Evolutionary conservation across 2,113 vertebrate species (phyloP).

Genomic region (Neogale vison): DNA sequence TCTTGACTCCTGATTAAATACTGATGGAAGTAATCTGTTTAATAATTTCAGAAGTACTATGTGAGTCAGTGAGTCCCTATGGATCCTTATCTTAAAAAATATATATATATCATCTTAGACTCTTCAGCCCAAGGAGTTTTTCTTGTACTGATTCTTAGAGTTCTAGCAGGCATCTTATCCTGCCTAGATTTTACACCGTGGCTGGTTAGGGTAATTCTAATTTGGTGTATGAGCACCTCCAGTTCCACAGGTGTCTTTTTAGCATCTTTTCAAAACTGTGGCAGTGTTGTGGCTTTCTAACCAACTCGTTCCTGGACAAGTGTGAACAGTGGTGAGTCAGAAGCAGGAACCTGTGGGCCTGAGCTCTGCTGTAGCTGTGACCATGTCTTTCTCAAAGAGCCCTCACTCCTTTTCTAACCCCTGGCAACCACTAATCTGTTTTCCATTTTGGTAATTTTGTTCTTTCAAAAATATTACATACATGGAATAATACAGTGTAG

Average conservation of each 20-base stretch:
- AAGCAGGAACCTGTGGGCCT: slow-evolving; percentile 60
- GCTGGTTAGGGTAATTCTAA: slow-evolving; percentile 95
- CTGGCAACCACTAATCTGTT: neutral
- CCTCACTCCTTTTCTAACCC: neutral
- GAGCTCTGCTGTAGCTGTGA: rapidly evolving
- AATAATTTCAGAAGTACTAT: slow-evolving; percentile 92
- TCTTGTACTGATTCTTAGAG: slow-evolving; percentile 94
- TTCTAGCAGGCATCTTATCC: slow-evolving; percentile 97
- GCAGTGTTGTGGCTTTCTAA: slow-evolving; percentile 84
- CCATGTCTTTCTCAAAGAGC: neutral
- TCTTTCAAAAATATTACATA: neutral
- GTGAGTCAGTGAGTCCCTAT: slow-evolving; percentile 94
- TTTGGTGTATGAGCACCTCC: slow-evolving; percentile 57
- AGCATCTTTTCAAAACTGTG: slow-evolving; percentile 91
- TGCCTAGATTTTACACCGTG: slow-evolving; percentile 96
- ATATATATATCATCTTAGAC: slow-evolving; percentile 87
- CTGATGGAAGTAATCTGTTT: slow-evolving; percentile 96
- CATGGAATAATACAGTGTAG: neutral
- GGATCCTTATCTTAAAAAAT: slow-evolving; percentile 96
- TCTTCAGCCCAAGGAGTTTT: slow-evolving; percentile 96
- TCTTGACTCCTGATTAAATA: slow-evolving; percentile 94
- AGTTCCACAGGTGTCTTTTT: slow-evolving; percentile 90
- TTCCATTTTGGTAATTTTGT: neutral
- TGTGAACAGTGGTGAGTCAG: slow-evolving; percentile 96
- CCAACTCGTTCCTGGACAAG: slow-evolving; percentile 92